Evolutionary conservation across 92 coral and sea anemone species (phyloP).

Genomic region (Phenganax stokvisi): DNA sequence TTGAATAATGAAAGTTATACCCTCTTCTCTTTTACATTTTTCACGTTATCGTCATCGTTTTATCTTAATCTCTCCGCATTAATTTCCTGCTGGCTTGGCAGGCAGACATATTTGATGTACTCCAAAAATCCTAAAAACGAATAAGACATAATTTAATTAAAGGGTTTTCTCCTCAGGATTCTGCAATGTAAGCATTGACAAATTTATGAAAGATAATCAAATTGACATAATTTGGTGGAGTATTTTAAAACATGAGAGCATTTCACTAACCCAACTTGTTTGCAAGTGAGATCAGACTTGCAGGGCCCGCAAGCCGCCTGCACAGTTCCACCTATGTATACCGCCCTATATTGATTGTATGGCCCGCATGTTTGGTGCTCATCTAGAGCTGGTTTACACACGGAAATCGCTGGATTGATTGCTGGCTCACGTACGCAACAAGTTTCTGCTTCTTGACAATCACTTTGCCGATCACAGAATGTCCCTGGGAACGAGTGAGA

Average conservation of each 20-base stretch:
- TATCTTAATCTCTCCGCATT: neutral
- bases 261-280: slow-evolving; percentile 95
- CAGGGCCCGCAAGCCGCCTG: slow-evolving; percentile 99
- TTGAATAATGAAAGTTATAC: no score
- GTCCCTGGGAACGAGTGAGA: slow-evolving; percentile 53
- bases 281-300: slow-evolving; percentile 92
- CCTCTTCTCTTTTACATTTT: neutral
- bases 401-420: slow-evolving; percentile 92
- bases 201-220: no score
- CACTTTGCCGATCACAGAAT: slow-evolving; percentile 96
- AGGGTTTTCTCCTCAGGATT: neutral
- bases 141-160: neutral
- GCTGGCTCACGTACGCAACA: slow-evolving; percentile 99
- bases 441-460: slow-evolving; percentile 83
- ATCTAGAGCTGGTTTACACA: slow-evolving; percentile 91
- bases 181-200: neutral
- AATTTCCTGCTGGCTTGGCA: slow-evolving; percentile 38
- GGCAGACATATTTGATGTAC: slow-evolving; percentile 94
- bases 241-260: neutral
- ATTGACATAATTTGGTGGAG: no score
- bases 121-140: slow-evolving; percentile 77
- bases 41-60: neutral
- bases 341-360: slow-evolving; percentile 90
- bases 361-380: slow-evolving; percentile 99
- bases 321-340: slow-evolving; percentile 95